phyloP scores from a whole-genome alignment of 2,888 invertebrate genomes.

The Therioaphis trifolii region DNA sequence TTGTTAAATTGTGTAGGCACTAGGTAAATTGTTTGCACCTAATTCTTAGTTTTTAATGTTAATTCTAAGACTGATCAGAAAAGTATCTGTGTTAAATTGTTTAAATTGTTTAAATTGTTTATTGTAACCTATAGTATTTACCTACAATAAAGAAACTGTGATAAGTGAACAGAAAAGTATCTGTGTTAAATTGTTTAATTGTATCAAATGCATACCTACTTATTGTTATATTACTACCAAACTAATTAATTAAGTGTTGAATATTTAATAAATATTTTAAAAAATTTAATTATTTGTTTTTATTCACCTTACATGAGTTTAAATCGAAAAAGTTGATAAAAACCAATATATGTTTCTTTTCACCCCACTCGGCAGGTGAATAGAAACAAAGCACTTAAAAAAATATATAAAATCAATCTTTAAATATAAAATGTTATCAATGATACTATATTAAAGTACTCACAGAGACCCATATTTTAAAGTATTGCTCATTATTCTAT shows the following conservation, averaged over 20 bases:
- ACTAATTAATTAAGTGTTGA: background rate
- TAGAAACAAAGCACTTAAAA: slow-evolving; percentile 13
- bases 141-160: no score
- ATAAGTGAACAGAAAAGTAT: no score
- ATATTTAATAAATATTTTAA: slow-evolving; percentile 5
- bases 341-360: no score
- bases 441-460: background rate
- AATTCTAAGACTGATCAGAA: slow-evolving; percentile 1
- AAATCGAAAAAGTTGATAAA: background rate
- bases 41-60: no score
- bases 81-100: slow-evolving; percentile 10
- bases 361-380: background rate
- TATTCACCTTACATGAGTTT: background rate
- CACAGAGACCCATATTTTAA: slow-evolving; percentile 13
- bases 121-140: no score
- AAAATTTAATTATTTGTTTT: slow-evolving; percentile 13
- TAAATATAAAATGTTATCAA: slow-evolving; percentile 4
- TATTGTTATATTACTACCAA: no score
- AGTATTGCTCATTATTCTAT: background rate
- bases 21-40: no score
- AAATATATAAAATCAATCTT: slow-evolving; percentile 1
- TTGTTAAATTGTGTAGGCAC: no score
- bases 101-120: background rate
- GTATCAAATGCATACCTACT: no score
- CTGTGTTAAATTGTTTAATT: no score